Base-by-base conservation (phyloP, 2,113 vertebrate genomes). In the Silurus asotus region DNA sequence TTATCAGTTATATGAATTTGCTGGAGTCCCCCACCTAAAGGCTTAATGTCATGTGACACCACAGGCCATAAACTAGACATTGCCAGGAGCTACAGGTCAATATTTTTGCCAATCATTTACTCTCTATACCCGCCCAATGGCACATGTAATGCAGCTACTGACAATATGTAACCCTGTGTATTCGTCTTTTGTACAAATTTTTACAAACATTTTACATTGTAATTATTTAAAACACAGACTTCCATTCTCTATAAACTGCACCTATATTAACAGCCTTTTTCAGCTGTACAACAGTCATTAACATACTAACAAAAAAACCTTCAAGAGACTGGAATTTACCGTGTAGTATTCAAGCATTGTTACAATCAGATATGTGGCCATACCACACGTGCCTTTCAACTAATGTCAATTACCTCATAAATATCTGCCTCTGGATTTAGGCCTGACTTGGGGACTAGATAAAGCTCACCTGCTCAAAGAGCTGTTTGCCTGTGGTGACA, bases 401-500 rank as follows among this genome's bases (percentile, higher is more conserved):
- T 65, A 77, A 45, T 25, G 72, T 69, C 70, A 77, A 15, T 61
- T 11, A 61, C 53, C 64, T 51, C 19, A 53, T 11, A 51, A 75
- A 82, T 82, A 82, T 56, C 59, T 86, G 45, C 11, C 45, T 72
- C 67, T 48, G 48, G 45, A 37, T 86, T 49, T 53, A 72, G 56
- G n/a, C 37, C 45, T 64, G 65, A 83, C 53, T 56, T 0, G 15
- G 37, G 48, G 55, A 58, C 19, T 49, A 75, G 20, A 37, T 23
- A 3, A 6, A 4, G 91, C 95, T 89, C 45, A 99, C 98, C 97
- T 99, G 98, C 82, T 99, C 97, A 81, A 97, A 99, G 11, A 99
- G 96, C 92, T 98, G 97, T 83, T 97, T 97, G 83, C 98, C 98
- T 1, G 96, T 98, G 45, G 96, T 99, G 88, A 94, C 97, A 11